These are phyloP conservation scores for Pluvianellus socialis DNA, from an alignment of 2,113 vertebrate species.

Conservation along the genomic window DNA sequence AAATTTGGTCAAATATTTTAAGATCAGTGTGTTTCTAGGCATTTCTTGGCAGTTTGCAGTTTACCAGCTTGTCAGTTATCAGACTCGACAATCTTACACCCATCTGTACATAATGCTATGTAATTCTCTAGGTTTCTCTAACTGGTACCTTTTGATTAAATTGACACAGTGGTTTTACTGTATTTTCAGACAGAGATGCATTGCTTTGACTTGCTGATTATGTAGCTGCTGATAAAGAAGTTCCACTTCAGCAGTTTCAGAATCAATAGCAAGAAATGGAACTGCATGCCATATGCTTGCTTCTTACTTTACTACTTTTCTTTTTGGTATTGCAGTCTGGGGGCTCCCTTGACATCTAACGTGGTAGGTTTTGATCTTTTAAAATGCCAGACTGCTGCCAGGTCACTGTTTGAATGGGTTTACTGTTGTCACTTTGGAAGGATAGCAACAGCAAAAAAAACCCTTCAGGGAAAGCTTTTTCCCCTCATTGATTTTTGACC, in stretches of 20 bases:
- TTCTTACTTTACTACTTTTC: constrained; percentile 16
- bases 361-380: constrained; percentile 4
- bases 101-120: background rate
- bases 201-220: constrained; percentile 24
- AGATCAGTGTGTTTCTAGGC: background rate
- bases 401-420: background rate
- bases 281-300: background rate
- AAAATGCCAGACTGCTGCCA: constrained; percentile 11
- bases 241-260: constrained; percentile 33
- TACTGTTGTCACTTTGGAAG: background rate
- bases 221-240: constrained; percentile 24
- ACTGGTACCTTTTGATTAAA: constrained; percentile 27
- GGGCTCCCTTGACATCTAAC: background rate
- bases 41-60: background rate
- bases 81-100: background rate
- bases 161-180: background rate
- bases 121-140: background rate
- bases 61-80: background rate
- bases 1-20: background rate
- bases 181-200: background rate
- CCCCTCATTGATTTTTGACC: background rate
- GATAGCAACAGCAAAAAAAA: background rate
- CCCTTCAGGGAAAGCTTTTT: background rate
- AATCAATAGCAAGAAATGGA: constrained; percentile 42
- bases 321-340: background rate